Percentiles rank a stretch among this genome's conserved stretches.
Evolutionary conservation across 2,797 vertebrate species (phyloP).

Genomic region (Paramormyrops hopkinsi): DNA sequence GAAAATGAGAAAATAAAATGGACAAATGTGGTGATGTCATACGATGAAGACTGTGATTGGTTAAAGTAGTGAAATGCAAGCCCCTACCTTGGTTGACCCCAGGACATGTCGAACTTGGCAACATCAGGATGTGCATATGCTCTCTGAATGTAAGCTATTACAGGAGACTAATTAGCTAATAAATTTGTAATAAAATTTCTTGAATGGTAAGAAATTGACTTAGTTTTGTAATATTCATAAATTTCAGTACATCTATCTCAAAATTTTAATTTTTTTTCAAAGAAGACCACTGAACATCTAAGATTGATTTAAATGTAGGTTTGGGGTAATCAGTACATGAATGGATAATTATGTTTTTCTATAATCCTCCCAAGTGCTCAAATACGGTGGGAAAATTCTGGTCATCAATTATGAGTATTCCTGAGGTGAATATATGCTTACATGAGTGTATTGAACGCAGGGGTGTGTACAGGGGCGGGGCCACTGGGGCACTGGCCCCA

Average conservation of each 20-base stretch:
- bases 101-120: neutral
- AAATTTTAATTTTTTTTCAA: neutral
- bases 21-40: neutral
- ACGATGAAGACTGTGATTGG: neutral
- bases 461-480: neutral
- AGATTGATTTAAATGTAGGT: neutral
- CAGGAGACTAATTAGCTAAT: neutral
- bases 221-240: neutral
- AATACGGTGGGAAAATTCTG: neutral
- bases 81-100: neutral
- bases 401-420: neutral
- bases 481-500: neutral
- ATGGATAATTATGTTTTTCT: neutral
- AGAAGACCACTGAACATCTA: neutral
- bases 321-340: neutral
- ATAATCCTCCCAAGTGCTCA: neutral
- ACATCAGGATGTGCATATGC: neutral
- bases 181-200: neutral
- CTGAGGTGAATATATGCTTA: neutral
- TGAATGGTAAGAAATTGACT: neutral
- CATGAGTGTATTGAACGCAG: neutral
- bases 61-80: neutral
- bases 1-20: neutral
- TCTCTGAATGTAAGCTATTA: neutral
- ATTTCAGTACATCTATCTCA: neutral